phyloP scores from a whole-genome alignment of 2,888 invertebrate genomes.

The Hydroisotoma schaefferi region DNA sequence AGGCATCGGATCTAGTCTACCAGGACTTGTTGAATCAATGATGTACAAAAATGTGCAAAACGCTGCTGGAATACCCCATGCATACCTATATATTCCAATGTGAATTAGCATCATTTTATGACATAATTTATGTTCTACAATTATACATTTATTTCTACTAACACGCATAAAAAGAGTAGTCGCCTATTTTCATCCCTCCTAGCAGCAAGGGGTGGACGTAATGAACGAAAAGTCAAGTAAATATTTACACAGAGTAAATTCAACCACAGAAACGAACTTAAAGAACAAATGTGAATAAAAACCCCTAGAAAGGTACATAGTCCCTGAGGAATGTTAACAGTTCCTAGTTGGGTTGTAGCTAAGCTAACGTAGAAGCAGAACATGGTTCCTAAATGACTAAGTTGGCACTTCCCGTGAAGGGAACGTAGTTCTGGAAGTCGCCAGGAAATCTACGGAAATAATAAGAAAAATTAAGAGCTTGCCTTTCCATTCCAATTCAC shows the following conservation, averaged over 20 bases:
- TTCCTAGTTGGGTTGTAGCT: slow-evolving; percentile 40
- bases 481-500: background rate
- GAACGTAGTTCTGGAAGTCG: slow-evolving; percentile 44
- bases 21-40: slow-evolving; percentile 34
- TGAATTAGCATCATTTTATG: background rate
- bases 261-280: slow-evolving; percentile 48
- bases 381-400: slow-evolving; percentile 46
- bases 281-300: slow-evolving; percentile 45
- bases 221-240: slow-evolving; percentile 46
- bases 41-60: slow-evolving; percentile 45
- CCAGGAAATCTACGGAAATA: slow-evolving; percentile 33
- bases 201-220: slow-evolving; percentile 45
- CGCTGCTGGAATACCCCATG: slow-evolving; percentile 47
- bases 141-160: slow-evolving; percentile 14
- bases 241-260: slow-evolving; percentile 48
- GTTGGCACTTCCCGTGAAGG: slow-evolving; percentile 48
- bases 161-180: slow-evolving; percentile 45
- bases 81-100: slow-evolving; percentile 30
- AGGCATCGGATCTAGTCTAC: slow-evolving; percentile 45
- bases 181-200: slow-evolving; percentile 45
- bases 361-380: slow-evolving; percentile 43
- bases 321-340: slow-evolving; percentile 28
- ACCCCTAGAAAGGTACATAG: slow-evolving; percentile 46
- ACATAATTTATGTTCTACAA: background rate
- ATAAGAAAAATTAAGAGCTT: background rate